Evolutionary conservation across 2,113 vertebrate genomes (phyloP), one percentile per base, ranked within the genome.

Genomic region (Etia nguti): DNA sequence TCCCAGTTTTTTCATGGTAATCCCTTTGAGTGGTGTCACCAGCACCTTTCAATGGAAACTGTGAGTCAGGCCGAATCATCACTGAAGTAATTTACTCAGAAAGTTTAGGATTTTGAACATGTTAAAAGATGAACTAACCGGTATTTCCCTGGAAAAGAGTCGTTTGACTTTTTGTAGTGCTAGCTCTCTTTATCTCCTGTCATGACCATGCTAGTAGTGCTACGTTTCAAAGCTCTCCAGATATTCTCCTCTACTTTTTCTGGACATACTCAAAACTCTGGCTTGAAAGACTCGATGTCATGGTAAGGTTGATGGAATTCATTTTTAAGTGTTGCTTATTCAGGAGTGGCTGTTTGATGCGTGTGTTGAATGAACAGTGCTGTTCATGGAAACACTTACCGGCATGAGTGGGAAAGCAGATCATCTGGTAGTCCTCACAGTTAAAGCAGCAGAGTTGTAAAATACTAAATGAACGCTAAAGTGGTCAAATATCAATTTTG

Each of bases 21-120:
- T 11, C 5, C 4, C 4, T 5, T 2, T 13, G 2, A 38, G 12
- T 15, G 5, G 10, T 6, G 3, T 70, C 18, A 38, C 18, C 10
- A 11, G 4, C 1, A 5, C 13, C 1, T 60, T 91, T 93, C 70
- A 0, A 24, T 79, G 70, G 89, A 91, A 89, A 52, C 15, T 7
- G 3, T 77, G 26, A 77, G 73, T 77, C 31, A 77, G 16, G 26
- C 46, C 0, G 6, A 77, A 52, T 77, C 73, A 77, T n/a, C 6
- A 2, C 46, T n/a, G 46, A n/a, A 34, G 73, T 77, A 77, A 34
- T 34, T 77, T 52, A 77, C 26, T 52, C 73, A 77, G 2, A 52
- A 77, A 77, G 31, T 77, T 13, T 34, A 3, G 15, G 46, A 31
- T 31, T 31, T 34, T 52, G 46, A 77, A 34, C 18, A n/a, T n/a